Conservation (phyloP, 2,113 vertebrate genomes). For the Oncorhynchus kisutch region DNA sequence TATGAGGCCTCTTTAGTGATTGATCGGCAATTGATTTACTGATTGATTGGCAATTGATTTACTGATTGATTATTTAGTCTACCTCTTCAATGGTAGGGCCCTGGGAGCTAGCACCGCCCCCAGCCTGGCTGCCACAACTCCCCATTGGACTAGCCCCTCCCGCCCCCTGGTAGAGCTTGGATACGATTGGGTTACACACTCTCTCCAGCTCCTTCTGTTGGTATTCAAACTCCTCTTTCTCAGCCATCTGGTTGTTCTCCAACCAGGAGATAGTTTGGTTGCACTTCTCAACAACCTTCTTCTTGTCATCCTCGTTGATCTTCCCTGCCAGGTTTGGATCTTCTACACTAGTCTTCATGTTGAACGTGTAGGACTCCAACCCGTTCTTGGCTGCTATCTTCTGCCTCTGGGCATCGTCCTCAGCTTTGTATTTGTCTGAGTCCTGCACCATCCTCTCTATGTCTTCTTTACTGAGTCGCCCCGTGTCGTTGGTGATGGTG, state of each 20-base stretch:
- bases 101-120: slow-evolving; percentile 30
- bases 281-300: slow-evolving; percentile 63
- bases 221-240: slow-evolving; percentile 65
- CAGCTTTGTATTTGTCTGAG: slow-evolving; percentile 64
- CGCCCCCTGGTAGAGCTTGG: slow-evolving; percentile 60
- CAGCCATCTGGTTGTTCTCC: slow-evolving; percentile 69
- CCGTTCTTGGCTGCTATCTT: slow-evolving; percentile 60
- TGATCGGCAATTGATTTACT: too few species aligned
- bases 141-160: slow-evolving; percentile 30
- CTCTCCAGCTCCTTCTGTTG: slow-evolving; percentile 67
- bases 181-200: slow-evolving; percentile 61
- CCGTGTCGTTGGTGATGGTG: slow-evolving; percentile 30
- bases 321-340: slow-evolving; percentile 63
- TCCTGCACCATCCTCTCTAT: slow-evolving; percentile 68
- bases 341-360: slow-evolving; percentile 64
- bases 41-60: too few species aligned
- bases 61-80: slow-evolving; percentile 44
- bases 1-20: too few species aligned
- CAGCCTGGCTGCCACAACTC: slow-evolving; percentile 35
- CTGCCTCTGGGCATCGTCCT: slow-evolving; percentile 64
- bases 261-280: slow-evolving; percentile 62
- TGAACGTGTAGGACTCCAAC: slow-evolving; percentile 63
- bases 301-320: slow-evolving; percentile 62
- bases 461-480: slow-evolving; percentile 65
- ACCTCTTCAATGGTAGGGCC: slow-evolving; percentile 69